Percentiles rank a stretch among this genome's conserved stretches.
These are phyloP conservation scores for Coenonympha arcania DNA, from an alignment of 2,888 invertebrate genomes.

Conservation along the genomic window DNA sequence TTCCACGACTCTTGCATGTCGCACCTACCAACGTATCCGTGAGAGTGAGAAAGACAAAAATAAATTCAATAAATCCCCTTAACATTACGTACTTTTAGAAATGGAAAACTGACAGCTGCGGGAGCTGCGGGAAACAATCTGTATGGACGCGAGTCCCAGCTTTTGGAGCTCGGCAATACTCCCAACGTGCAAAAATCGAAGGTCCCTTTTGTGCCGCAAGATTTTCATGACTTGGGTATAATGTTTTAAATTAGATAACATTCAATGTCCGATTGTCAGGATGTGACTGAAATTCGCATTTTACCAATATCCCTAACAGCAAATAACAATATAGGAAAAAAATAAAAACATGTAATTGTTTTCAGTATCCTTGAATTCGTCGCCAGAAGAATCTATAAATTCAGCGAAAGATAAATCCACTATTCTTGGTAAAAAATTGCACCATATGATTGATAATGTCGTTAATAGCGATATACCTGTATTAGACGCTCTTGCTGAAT, in stretches of 20 bases:
- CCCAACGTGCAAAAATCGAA: constrained; percentile 36
- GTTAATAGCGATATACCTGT: constrained; percentile 30
- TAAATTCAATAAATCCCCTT: too few relatives aligned
- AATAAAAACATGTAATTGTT: too few relatives aligned
- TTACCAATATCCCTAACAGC: too few relatives aligned
- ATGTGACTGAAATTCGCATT: too few relatives aligned
- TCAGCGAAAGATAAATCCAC: constrained; percentile 42
- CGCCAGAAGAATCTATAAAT: constrained; percentile 40
- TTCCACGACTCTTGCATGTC: too few relatives aligned
- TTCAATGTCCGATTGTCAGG: too few relatives aligned
- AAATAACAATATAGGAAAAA: too few relatives aligned
- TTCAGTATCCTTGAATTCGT: constrained; percentile 41
- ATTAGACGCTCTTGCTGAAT: constrained; percentile 36
- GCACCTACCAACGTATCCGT: too few relatives aligned
- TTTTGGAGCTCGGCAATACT: constrained; percentile 24
- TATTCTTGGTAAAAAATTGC: constrained; percentile 42
- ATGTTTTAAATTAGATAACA: too few relatives aligned
- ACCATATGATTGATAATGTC: constrained; percentile 43
- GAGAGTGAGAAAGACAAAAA: too few relatives aligned
- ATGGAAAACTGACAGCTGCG: constrained; percentile 49
- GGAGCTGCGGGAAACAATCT: constrained; percentile 51
- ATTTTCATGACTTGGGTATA: constrained; percentile 46
- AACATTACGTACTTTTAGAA: constrained; percentile 28
- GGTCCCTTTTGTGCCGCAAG: constrained; percentile 44
- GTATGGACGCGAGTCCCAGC: constrained; percentile 33